Conservation (phyloP, 2,113 vertebrate species). For the Columbina picui region DNA sequence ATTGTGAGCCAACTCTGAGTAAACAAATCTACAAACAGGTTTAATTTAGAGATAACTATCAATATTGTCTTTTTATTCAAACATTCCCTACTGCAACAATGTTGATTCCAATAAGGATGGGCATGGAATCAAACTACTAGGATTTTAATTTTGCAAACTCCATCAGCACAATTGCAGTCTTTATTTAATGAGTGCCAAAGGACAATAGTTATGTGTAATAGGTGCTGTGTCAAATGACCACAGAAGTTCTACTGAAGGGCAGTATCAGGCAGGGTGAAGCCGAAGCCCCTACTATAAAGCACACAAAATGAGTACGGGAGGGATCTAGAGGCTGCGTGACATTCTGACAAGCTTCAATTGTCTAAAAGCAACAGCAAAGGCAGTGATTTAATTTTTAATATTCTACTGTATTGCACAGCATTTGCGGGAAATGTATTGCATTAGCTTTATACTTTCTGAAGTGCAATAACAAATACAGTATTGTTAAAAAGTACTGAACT, state of each 20-base stretch:
- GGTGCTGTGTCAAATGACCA: not conserved
- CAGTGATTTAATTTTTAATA: not conserved
- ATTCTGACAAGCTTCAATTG: not conserved
- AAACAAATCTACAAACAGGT: not conserved
- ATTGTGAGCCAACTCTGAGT: not conserved
- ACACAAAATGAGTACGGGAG: fast-evolving
- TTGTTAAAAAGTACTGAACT: not conserved
- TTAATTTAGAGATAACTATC: not conserved
- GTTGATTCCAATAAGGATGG: not conserved
- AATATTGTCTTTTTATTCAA: not conserved
- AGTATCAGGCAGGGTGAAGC: not conserved
- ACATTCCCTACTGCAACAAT: not conserved
- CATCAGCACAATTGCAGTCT: not conserved
- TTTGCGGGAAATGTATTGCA: not conserved
- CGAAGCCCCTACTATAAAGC: not conserved
- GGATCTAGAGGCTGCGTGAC: not conserved
- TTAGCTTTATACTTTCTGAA: not conserved
- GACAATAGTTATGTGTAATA: fast-evolving
- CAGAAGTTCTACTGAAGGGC: not conserved
- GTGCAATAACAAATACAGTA: not conserved
- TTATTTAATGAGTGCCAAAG: not conserved
- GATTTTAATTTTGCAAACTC: not conserved
- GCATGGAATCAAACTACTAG: not conserved
- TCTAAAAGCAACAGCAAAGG: not conserved
- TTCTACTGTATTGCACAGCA: not conserved